phyloP scores from a whole-genome alignment of 2,888 invertebrate species.

The Heliconius aoede region DNA sequence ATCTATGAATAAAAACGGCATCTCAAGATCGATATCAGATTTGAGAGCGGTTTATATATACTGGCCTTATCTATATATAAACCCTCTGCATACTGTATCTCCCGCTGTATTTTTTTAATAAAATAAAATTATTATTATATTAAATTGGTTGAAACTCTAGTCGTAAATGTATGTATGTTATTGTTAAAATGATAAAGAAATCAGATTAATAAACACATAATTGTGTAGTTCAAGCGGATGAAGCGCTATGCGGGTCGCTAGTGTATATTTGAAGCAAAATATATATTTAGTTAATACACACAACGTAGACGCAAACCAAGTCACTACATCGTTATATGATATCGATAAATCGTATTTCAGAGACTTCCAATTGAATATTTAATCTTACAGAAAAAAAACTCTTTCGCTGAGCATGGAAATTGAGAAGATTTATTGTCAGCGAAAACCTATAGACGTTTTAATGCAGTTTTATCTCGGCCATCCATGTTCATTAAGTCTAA shows the following conservation, averaged over 20 bases:
- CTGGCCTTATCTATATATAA: background rate
- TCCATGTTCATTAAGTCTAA: constrained; percentile 29
- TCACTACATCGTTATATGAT: background rate
- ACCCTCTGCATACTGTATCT: background rate
- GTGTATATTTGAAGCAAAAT: no score
- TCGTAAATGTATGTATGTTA: no score
- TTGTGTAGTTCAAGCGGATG: no score
- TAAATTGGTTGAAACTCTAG: no score
- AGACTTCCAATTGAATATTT: constrained; percentile 26
- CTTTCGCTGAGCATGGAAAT: constrained; percentile 49
- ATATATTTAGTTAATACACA: background rate
- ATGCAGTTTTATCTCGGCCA: constrained; percentile 41
- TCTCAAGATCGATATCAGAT: no score
- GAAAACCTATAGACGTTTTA: constrained; percentile 49
- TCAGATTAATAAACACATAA: no score
- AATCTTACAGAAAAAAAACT: constrained; percentile 27
- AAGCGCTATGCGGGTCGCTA: no score
- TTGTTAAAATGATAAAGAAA: no score
- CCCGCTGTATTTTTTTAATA: no score
- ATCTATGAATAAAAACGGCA: no score
- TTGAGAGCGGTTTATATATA: no score
- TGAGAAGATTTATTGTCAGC: constrained; percentile 53
- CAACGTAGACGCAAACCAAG: background rate
- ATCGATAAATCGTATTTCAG: constrained; percentile 8
- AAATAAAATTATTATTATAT: no score